These are phyloP conservation scores for Sander vitreus DNA, from an alignment of 2,113 vertebrate genomes.

Conservation along the genomic window DNA sequence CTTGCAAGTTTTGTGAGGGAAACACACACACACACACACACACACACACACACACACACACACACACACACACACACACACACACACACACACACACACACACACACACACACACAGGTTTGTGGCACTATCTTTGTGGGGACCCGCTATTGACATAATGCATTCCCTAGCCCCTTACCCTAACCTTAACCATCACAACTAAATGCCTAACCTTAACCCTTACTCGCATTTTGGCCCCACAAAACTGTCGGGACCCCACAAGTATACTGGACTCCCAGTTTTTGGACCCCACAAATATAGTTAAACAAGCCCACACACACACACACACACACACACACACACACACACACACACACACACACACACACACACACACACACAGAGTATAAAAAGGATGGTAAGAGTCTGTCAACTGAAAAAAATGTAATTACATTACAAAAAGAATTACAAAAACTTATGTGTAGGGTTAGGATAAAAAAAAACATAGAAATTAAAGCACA, in stretches of 20 bases:
- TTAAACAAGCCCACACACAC: background rate
- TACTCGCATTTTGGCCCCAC: too few species aligned
- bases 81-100: background rate
- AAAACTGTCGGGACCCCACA: too few species aligned
- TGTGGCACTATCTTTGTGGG: too few species aligned
- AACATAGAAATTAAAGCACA: background rate
- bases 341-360: background rate
- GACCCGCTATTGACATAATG: too few species aligned
- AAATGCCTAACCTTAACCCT: too few species aligned
- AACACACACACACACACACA: background rate
- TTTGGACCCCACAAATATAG: too few species aligned
- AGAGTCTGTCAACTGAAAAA: background rate
- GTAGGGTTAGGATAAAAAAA: background rate
- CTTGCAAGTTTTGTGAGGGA: slow-evolving; percentile 29
- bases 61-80: background rate
- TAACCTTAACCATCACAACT: too few species aligned
- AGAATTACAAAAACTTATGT: background rate
- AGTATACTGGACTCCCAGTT: too few species aligned
- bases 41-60: background rate
- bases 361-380: background rate
- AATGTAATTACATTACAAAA: background rate
- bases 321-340: background rate
- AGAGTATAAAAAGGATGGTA: background rate
- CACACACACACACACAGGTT: background rate
- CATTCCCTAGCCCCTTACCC: too few species aligned